Evolutionary conservation across 2,113 vertebrate genomes (phyloP), one percentile per base, ranked within the genome.

Genomic region (Spea bombifrons): DNA sequence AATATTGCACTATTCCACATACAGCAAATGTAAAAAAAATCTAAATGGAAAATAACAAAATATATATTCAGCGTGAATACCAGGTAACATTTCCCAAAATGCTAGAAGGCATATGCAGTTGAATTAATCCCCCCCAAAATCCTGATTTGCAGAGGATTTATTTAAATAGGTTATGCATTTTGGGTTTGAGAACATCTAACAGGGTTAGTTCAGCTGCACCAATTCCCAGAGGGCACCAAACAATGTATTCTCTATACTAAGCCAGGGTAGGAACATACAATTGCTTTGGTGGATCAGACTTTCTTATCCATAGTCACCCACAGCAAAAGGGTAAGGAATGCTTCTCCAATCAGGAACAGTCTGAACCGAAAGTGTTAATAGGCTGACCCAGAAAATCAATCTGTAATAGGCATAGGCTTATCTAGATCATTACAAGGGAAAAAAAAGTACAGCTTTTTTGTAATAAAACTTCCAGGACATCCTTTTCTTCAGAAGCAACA

Each of bases 331-430:
- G 70, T 75, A 81, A 66, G 83, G 75, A 72, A 78, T 76, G 15
- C 8, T 43, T n/a, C 70, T 83, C 73, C 86, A 73, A 67, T 73
- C 61, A 73, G 63, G 43, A 49, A 9, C 64, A 67, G 48, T 52
- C 50, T 6, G 83, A 81, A 76, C 80, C 76, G 83, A 84, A 86
- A 76, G 84, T 82, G 83, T 90, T 89, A 85, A 88, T 75, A 68
- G 50, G 82, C 83, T 85, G 82, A 86, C 81, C 82, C 81, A 74
- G 65, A 66, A 86, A 57, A 82, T 63, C 81, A 74, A 72, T 71
- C 53, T 52, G 8, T 52, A 63, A 72, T 79, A 71, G 66, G 52
- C 66, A 49, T 0, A 66, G 81, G 68, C 68, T 71, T 75, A 16
- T 72, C 71, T 74, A 53, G 50, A 83, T 76, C 65, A 67, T 46